These are phyloP conservation scores for Copsychus sechellarum DNA, from an alignment of 2,113 vertebrate species.

Conservation along the genomic window DNA sequence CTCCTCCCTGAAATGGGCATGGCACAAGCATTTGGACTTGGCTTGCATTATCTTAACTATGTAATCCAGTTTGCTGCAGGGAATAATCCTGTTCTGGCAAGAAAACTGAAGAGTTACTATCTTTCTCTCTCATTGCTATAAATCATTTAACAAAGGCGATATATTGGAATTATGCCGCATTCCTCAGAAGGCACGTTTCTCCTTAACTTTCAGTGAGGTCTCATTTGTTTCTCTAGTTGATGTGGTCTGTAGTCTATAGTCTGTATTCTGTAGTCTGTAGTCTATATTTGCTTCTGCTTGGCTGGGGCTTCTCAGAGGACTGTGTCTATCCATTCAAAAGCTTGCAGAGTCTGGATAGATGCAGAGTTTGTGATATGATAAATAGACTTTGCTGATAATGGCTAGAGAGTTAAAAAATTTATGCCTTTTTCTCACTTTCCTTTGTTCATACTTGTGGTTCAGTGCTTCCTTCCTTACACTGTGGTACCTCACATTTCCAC, in stretches of 20 bases:
- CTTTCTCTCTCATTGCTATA: neutral
- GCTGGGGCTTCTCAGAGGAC: neutral
- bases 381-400: neutral
- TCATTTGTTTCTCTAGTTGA: neutral
- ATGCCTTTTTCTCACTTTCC: neutral
- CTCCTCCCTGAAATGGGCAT: neutral
- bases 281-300: neutral
- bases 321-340: neutral
- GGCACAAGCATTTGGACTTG: neutral
- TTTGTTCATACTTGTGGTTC: neutral
- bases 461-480: neutral
- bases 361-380: neutral
- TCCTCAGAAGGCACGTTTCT: neutral
- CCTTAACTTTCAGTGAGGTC: neutral
- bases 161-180: neutral
- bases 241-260: no score
- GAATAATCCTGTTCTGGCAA: neutral
- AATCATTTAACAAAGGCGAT: slow-evolving; percentile 4
- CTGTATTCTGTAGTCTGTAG: fast-evolving
- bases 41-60: neutral
- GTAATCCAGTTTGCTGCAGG: neutral
- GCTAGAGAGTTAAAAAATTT: neutral
- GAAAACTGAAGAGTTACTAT: neutral
- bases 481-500: neutral
- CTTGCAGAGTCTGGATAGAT: neutral